These are phyloP conservation scores for Ranitomeya variabilis DNA, from an alignment of 2,113 vertebrate genomes.

Conservation along the genomic window DNA sequence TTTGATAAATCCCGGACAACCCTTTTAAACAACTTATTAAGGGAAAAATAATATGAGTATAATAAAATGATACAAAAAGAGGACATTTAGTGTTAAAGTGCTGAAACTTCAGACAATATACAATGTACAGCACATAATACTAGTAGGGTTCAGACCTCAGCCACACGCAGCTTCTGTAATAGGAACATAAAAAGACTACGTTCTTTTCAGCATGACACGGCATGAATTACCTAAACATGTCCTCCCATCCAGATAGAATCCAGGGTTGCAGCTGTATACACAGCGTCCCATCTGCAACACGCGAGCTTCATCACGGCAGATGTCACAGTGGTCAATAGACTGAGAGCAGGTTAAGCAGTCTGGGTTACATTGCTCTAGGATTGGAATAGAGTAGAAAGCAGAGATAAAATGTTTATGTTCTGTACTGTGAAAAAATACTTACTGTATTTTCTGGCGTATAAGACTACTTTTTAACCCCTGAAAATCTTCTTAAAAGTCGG, in stretches of 20 bases:
- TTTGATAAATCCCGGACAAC: too few species aligned
- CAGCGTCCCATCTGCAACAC: conserved; percentile 75
- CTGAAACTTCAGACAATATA: not conserved
- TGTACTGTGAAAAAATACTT: not conserved
- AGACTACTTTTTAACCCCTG: too few species aligned
- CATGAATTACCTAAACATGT: conserved; percentile 75
- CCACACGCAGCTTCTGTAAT: not conserved
- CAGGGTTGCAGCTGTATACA: conserved; percentile 70
- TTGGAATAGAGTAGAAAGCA: conserved; percentile 34
- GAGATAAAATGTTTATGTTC: not conserved
- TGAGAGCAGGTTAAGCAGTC: conserved; percentile 81
- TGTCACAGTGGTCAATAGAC: conserved; percentile 71
- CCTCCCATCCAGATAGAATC: conserved; percentile 73
- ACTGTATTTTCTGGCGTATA: too few species aligned
- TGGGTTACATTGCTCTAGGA: conserved; percentile 73
- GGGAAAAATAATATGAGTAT: not conserved
- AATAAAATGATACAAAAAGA: not conserved
- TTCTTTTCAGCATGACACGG: not conserved
- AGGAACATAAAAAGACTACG: not conserved
- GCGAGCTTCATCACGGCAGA: conserved; percentile 72
- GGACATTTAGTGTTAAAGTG: not conserved
- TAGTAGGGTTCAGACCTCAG: not conserved
- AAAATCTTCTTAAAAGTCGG: too few species aligned
- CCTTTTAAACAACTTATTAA: too few species aligned
- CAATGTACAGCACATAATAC: not conserved